These are phyloP conservation scores for Cyclophora punctaria DNA, from an alignment of 2,888 invertebrate genomes.

Conservation along the genomic window DNA sequence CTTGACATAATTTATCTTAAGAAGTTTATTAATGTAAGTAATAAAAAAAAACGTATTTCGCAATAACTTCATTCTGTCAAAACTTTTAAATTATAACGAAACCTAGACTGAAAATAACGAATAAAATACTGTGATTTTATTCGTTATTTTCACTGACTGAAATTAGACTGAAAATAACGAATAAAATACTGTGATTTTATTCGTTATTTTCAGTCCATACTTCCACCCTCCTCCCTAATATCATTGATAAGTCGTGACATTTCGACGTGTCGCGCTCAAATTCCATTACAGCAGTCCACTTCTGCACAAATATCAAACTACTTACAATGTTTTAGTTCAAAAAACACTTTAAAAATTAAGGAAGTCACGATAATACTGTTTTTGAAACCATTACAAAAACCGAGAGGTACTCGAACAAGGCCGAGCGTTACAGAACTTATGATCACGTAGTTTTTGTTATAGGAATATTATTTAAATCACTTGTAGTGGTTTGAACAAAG, in stretches of 20 bases:
- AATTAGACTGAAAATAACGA: no score
- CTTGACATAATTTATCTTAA: no score
- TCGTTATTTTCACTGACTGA: no score
- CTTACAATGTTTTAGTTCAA: neutral
- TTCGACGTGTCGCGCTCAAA: slow-evolving; percentile 7
- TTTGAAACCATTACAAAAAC: neutral
- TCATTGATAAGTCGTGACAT: slow-evolving; percentile 4
- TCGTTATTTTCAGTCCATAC: neutral
- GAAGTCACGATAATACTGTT: slow-evolving; percentile 21
- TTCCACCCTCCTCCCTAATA: neutral
- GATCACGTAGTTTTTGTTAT: no score
- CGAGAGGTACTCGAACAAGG: neutral
- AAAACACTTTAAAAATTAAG: slow-evolving; percentile 5
- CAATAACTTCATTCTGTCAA: neutral
- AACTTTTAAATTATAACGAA: neutral
- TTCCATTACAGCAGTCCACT: neutral
- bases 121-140: no score
- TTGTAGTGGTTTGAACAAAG: neutral
- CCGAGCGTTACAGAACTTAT: neutral
- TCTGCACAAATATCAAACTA: no score
- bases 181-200: no score
- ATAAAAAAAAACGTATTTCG: neutral
- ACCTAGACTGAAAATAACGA: no score
- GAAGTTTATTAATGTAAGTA: no score
- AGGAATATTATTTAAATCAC: no score